Evolutionary conservation across 2,113 vertebrate species (phyloP).

Genomic region (Dicrurus megarhynchus): DNA sequence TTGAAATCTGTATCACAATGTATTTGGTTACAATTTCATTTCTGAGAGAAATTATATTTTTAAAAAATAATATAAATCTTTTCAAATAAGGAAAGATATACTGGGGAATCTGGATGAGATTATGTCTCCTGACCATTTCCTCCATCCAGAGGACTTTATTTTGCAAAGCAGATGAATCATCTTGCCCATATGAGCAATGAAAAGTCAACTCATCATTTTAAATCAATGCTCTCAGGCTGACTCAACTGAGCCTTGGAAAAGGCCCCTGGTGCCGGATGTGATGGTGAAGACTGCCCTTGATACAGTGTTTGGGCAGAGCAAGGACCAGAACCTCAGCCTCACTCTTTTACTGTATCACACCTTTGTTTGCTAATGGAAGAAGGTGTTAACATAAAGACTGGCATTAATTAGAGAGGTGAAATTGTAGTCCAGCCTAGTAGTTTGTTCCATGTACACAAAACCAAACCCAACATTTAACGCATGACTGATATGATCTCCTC

Average conservation of each 20-base stretch:
- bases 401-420: not conserved
- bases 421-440: not conserved
- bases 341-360: not conserved
- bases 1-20: conserved; percentile 55
- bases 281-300: not conserved
- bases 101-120: conserved; percentile 18
- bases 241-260: not conserved
- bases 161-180: conserved; percentile 5
- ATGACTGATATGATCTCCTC: not conserved
- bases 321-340: not conserved
- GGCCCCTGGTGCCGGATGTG: not conserved
- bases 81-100: conserved; percentile 51
- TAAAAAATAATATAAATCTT: conserved; percentile 27
- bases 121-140: conserved; percentile 8
- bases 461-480: not conserved
- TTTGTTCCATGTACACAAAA: not conserved
- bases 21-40: conserved; percentile 56
- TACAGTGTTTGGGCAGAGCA: not conserved
- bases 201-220: not conserved
- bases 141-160: not conserved
- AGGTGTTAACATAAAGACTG: not conserved
- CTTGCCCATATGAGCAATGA: not conserved
- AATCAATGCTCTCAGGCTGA: not conserved
- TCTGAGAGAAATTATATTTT: not conserved
- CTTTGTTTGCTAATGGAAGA: not conserved